Base-by-base conservation (phyloP, 2,888 invertebrate genomes). In the Heliconius cydno region DNA sequence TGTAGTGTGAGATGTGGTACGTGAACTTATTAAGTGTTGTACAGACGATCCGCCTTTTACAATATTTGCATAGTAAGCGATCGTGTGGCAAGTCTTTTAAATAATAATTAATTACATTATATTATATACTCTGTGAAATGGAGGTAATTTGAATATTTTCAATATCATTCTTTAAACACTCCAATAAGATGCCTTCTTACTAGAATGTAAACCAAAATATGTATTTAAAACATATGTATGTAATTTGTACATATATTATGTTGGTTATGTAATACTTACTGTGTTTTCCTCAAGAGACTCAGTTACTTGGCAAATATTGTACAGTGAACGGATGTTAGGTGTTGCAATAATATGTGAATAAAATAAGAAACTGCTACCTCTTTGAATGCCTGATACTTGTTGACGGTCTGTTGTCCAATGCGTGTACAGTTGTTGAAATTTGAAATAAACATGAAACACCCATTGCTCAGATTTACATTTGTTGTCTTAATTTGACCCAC, bases 301-400 rank as follows among this genome's bases (percentile, higher is more conserved):
- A 30, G 28, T 57, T 77, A 71, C 66, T 66, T 9, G 77, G 63
- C 67, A 77, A 79, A 80, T 80, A 80, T 79, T 80, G 81, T 79
- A 77, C 46, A 67, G 68, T 82, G 19, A 57, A 63, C 77, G 57
- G 38, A 25, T 63, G 72, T 79, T 79, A 76, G 80, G 78, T 80
- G 78, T 81, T 80, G 80, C 79, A 80, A 82, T 81, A 82, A 82
- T 83, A 80, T 82, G 83, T 82, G 83, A 83, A 79, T 90, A 90
- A 89, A 86, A 87, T 89, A 90, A 87, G 87, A 90, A 93, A 92
- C 89, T 89, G 92, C 94, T 94, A 94, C 94, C 94, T 94, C 94
- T 90, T 86, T 88, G 86, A 91, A 92, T 93, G 94, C 92, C 94
- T 94, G 91, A 92, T 90, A 88, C 89, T 91, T 91, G 91, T 90